phyloP scores from a whole-genome alignment of 2,113 vertebrate species.

The Podarcis raffonei region DNA sequence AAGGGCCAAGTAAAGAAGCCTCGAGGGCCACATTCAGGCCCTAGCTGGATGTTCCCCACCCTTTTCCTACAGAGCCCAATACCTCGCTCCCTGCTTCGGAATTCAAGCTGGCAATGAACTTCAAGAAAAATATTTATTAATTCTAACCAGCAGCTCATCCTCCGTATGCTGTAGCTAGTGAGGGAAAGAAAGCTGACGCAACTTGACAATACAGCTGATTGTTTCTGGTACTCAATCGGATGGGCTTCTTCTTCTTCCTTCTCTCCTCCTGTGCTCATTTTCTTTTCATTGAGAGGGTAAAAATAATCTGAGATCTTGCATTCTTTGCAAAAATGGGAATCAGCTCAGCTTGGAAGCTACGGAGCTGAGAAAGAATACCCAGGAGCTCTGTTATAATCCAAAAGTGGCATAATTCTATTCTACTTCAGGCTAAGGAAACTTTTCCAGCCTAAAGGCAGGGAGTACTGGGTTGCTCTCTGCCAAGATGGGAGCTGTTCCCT shows the following conservation, averaged over 20 bases:
- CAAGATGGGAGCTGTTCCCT: no score
- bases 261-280: constrained; percentile 31
- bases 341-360: neutral
- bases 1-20: no score
- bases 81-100: neutral
- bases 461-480: no score
- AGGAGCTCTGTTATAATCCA: no score
- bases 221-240: neutral
- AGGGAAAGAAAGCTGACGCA: neutral
- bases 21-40: no score
- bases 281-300: neutral
- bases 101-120: neutral
- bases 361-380: neutral
- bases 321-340: neutral
- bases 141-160: neutral
- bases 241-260: neutral
- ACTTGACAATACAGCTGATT: neutral
- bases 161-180: neutral
- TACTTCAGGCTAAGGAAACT: no score
- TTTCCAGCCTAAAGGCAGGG: no score
- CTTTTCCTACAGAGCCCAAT: neutral
- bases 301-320: neutral
- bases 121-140: neutral
- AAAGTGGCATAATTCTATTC: no score
- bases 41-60: no score